These are phyloP conservation scores for Cylloceria caligata DNA, from an alignment of 2,888 invertebrate genomes.

Conservation along the genomic window DNA sequence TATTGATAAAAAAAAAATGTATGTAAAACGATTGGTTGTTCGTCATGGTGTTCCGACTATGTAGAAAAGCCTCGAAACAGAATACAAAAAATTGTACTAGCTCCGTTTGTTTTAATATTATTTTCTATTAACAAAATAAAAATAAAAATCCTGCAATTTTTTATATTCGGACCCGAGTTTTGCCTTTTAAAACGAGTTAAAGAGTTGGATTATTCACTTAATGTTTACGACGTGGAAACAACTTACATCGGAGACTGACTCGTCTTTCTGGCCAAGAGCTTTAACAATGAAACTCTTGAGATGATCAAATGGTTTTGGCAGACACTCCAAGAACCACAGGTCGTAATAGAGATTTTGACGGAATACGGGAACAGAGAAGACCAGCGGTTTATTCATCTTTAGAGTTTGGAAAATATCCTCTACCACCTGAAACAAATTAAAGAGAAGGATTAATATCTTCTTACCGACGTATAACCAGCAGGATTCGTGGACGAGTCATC, in stretches of 20 bases:
- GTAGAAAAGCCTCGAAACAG: no score
- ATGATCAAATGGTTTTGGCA: slow-evolving; percentile 93
- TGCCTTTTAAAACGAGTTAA: no score
- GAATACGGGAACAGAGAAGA: slow-evolving; percentile 95
- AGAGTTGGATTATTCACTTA: neutral
- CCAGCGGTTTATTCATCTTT: slow-evolving; percentile 88
- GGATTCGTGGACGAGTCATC: neutral
- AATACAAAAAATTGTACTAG: no score
- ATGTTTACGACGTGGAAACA: slow-evolving; percentile 14
- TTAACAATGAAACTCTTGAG: slow-evolving; percentile 90
- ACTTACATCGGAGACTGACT: slow-evolving; percentile 70
- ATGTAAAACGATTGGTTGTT: no score
- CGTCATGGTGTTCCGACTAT: no score
- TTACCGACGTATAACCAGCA: neutral
- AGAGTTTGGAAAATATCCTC: slow-evolving; percentile 93
- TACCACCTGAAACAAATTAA: slow-evolving; percentile 87
- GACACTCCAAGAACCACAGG: slow-evolving; percentile 93
- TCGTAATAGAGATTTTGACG: slow-evolving; percentile 98
- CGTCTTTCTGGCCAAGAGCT: slow-evolving; percentile 88
- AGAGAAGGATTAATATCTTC: neutral
- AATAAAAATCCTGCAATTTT: no score
- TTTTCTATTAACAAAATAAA: no score
- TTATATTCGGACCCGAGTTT: no score
- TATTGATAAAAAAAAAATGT: neutral
- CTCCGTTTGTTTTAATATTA: no score